Base-by-base conservation (phyloP, 2,888 invertebrate genomes). In the Drosophila neotestacea region DNA sequence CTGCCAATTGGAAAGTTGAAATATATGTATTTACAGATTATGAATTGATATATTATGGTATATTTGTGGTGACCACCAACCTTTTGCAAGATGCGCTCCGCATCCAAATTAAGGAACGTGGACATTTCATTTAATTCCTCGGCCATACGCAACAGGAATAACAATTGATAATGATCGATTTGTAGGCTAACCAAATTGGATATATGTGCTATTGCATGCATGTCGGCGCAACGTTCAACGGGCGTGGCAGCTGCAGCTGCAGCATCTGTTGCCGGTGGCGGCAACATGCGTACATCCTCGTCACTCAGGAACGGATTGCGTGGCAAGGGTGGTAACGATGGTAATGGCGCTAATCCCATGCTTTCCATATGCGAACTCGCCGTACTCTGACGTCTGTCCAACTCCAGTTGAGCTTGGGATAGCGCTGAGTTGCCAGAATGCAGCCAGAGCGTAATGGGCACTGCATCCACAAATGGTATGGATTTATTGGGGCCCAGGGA, bases 81-180 rank as follows among this genome's bases (percentile, higher is more conserved):
- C 78, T 94, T 93, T 90, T 94, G 94, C 77, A 95, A 91, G 84
- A 96, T 96, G 69, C 95, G 93, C 73, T 95, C 95, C 0, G 96
- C 95, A 90, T 97, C 97, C 68, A 96, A 94, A 2, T 96, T 94
- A 41, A 97, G 92, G 93, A 96, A 97, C 10, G 96, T 96, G 5
- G 96, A 94, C 93, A 97, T 93, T 92, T 97, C 97, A 0, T 96
- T 94, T 36, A 97, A 92, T 52, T 96, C 95, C 92, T 98, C 98
- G 28, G 96, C 94, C 84, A 98, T 94, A 58, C 98, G 94, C 92
- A 98, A 93, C 58, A 98, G 94, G 93, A 98, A 98, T 81, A 98
- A 94, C 93, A 96, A 96, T 93, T 98, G 98, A 93, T 97, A 98
- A 92, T 98, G 98, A 93, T 98, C 98, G 69, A 99, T 94, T 93